Evolutionary conservation across 2,113 vertebrate genomes (phyloP).

Genomic region (Talpa occidentalis): DNA sequence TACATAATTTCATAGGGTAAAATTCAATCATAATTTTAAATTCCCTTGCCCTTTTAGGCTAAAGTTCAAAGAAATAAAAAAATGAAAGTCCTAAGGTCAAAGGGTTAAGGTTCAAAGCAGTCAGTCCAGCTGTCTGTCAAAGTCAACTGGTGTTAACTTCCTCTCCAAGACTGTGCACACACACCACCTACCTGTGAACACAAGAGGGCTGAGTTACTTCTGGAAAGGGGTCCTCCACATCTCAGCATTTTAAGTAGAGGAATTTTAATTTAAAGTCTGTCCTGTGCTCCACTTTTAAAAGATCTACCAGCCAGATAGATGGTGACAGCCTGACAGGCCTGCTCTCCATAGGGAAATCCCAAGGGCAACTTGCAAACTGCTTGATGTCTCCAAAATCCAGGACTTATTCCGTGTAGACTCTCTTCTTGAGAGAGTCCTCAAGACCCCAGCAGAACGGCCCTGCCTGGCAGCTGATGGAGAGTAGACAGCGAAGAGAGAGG

Average conservation of each 20-base stretch:
- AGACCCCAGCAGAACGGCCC: neutral
- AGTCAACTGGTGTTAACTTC: neutral
- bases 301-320: neutral
- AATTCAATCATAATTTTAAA: neutral
- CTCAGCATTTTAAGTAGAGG: neutral
- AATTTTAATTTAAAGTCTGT: no score
- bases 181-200: no score
- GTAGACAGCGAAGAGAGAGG: neutral
- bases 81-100: neutral
- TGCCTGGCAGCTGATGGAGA: neutral
- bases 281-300: neutral
- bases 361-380: neutral
- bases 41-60: constrained; percentile 31
- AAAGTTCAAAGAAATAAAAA: constrained; percentile 37
- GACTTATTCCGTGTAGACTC: neutral
- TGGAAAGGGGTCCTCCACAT: neutral
- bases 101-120: neutral
- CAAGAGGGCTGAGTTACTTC: neutral
- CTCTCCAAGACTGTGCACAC: no score
- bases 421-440: neutral
- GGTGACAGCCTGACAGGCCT: neutral
- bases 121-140: neutral
- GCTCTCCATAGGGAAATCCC: neutral
- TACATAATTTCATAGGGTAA: neutral
- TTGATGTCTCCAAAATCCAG: neutral